Percentiles rank a stretch among this genome's conserved stretches.
Conservation (phyloP, 2,888 invertebrate species). For the Halocaridina rubra region DNA sequence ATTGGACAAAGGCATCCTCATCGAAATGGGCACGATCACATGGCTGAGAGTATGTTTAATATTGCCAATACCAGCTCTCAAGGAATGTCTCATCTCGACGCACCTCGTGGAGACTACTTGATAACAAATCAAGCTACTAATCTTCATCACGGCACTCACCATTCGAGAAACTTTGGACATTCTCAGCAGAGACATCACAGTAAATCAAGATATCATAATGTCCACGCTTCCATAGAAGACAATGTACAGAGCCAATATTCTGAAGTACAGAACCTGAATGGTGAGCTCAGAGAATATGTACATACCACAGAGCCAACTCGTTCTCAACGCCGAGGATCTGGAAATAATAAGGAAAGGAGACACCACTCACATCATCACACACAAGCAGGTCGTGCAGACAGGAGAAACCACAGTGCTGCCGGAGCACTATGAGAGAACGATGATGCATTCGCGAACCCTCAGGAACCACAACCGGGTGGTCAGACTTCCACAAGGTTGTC, state of each 20-base stretch:
- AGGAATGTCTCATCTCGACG: too few relatives aligned
- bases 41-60: too few relatives aligned
- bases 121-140: background rate
- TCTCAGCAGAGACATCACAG: background rate
- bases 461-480: too few relatives aligned
- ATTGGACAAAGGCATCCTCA: too few relatives aligned
- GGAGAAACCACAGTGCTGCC: background rate
- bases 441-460: background rate
- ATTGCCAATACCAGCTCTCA: too few relatives aligned
- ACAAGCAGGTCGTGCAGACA: too few relatives aligned
- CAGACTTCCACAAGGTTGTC: background rate
- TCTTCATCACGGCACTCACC: background rate
- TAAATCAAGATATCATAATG: background rate
- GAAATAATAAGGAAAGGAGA: background rate
- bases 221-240: background rate
- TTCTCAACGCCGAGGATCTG: background rate
- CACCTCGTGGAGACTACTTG: background rate
- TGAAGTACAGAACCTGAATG: background rate
- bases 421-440: background rate
- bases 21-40: background rate
- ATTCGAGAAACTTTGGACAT: background rate
- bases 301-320: background rate
- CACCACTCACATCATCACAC: background rate
- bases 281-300: background rate
- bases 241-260: background rate